Evolutionary conservation across 2,888 invertebrate genomes (phyloP), one percentile per base, ranked within the genome.

Genomic region (Psococerastis gibbosa): DNA sequence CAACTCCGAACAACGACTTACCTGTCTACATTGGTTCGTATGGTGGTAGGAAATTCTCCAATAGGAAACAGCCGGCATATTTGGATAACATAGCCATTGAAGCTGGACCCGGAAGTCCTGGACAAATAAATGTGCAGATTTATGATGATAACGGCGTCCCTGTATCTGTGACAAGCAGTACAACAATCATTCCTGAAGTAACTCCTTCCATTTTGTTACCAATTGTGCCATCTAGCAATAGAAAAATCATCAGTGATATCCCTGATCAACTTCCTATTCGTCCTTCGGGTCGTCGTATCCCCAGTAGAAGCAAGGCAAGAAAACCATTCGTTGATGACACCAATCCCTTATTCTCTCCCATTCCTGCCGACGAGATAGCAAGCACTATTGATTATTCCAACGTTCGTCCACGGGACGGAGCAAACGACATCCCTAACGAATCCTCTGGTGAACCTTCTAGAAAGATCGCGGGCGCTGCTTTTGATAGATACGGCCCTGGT

Each of bases 401-500:
- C 9, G 45, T 48, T 23, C 45, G 45, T 15, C 49, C 49, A 41
- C 48, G 47, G 56, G 47, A 52, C 56, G 15, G 54, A 49, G 3
- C 52, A 54, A 43, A 54, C 56, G 59, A 60, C 15, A 55, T 56
- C 3, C 55, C 57, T 15, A 59, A 56, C 41, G 54, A 56, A 34
- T 42, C 48, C 13, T 17, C 18, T 3, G 55, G 53, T 2, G 56
- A 49, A 16, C 41, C 49, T 22, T 38, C 55, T 4, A 52, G 52
- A 23, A 54, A 54, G 42, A 57, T 64, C 16, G 60, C 65, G 6
- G 60, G 66, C n/a, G 66, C 66, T 49, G 57, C 66, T 1, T 69
- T 70, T 49, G 70, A 74, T 52, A 64, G 72, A 9, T 73, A 70
- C 49, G 73, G 73, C 13, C 71, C 73, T 0, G 73, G 71, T n/a